Evolutionary conservation across 2,888 invertebrate species (phyloP).

Genomic region (Tetrapedia diversipes): DNA sequence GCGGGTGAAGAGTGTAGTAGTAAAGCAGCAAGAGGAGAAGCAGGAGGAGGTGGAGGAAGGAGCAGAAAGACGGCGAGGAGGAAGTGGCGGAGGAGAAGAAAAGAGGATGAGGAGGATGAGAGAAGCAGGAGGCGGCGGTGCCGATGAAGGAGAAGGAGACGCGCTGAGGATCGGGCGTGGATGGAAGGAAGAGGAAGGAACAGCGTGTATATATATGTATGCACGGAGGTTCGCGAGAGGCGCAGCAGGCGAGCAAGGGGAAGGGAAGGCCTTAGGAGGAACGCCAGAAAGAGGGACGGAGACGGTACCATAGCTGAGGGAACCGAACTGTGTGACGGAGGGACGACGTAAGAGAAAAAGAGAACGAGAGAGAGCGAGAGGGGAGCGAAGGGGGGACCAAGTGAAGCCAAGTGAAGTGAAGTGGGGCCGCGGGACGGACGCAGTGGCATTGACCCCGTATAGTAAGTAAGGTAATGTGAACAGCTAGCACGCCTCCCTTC

Average conservation of each 20-base stretch:
- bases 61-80: slow-evolving; percentile 31
- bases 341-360: too few relatives aligned
- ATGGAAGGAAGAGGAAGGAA: slow-evolving; percentile 54
- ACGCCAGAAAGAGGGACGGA: slow-evolving; percentile 28
- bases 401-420: slow-evolving; percentile 76
- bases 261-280: slow-evolving; percentile 48
- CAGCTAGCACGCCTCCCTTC: slow-evolving; percentile 73
- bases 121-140: slow-evolving; percentile 30
- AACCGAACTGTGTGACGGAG: too few relatives aligned
- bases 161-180: slow-evolving; percentile 43
- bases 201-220: slow-evolving; percentile 1
- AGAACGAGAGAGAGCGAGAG: slow-evolving; percentile 51
- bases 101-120: slow-evolving; percentile 27
- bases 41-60: slow-evolving; percentile 31
- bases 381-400: slow-evolving; percentile 65
- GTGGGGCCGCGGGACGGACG: slow-evolving; percentile 77
- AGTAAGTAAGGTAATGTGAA: slow-evolving; percentile 81
- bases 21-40: not conserved
- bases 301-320: slow-evolving; percentile 17
- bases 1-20: slow-evolving; percentile 28
- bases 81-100: slow-evolving; percentile 37
- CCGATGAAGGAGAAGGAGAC: slow-evolving; percentile 48
- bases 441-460: slow-evolving; percentile 81
- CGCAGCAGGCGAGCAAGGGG: slow-evolving; percentile 31
- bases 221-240: slow-evolving; percentile 20